A percentile compares a stretch with the other conserved stretches of the same genome.
Conservation (phyloP, 2,113 vertebrate species). For the Cyanistes caeruleus region DNA sequence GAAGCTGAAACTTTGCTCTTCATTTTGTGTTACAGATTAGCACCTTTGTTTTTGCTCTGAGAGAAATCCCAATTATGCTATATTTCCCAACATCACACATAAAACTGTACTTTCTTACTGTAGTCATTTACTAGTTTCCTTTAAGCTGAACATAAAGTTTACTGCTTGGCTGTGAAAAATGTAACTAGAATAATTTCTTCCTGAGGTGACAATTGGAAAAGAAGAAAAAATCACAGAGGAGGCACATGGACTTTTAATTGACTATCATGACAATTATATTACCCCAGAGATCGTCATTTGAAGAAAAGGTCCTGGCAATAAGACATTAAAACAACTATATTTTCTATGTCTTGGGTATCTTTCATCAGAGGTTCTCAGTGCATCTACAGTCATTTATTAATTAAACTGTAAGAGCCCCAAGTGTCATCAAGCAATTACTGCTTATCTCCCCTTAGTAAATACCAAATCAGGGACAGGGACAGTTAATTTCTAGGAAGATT, state of each 20-base stretch:
- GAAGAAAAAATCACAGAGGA: neutral
- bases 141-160: neutral
- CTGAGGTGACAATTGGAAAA: neutral
- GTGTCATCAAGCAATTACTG: constrained; percentile 18
- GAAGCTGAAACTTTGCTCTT: neutral
- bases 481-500: neutral
- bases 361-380: neutral
- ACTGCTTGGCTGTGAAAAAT: neutral
- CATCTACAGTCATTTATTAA: neutral
- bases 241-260: neutral
- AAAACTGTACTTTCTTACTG: neutral
- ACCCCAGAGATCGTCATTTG: neutral
- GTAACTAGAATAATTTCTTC: neutral
- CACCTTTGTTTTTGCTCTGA: neutral
- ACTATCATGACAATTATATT: neutral
- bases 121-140: neutral
- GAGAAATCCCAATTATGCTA: neutral
- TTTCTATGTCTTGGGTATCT: neutral
- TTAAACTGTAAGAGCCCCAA: neutral
- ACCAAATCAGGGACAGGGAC: neutral
- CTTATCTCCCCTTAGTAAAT: neutral
- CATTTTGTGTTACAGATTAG: neutral
- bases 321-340: neutral
- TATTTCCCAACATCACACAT: neutral
- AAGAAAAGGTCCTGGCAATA: neutral